A percentile compares a stretch with the other conserved stretches of the same genome.
phyloP scores from a whole-genome alignment of 2,888 invertebrate genomes.

The Scaptomyza caliginosa region DNA sequence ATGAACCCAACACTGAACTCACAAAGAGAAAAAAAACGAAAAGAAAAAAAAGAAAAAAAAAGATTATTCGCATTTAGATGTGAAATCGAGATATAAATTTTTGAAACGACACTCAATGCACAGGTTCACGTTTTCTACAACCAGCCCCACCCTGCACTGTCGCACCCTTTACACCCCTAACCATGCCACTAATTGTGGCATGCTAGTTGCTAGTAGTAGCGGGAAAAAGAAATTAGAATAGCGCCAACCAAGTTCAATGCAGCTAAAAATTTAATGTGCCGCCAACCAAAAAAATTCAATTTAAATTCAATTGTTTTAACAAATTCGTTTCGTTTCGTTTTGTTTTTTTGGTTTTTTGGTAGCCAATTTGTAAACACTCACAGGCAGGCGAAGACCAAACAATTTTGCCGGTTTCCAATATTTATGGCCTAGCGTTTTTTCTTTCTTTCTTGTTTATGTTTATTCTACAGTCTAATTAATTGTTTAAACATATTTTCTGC shows the following conservation, averaged over 20 bases:
- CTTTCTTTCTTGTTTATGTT: conserved; percentile 56
- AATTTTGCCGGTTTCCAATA: conserved; percentile 28
- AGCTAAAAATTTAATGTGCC: conserved; percentile 58
- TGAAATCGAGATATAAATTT: conserved; percentile 80
- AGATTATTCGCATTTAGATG: conserved; percentile 80
- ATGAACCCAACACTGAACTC: conserved; percentile 57
- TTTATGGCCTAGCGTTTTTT: conserved; percentile 29
- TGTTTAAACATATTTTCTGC: conserved; percentile 66
- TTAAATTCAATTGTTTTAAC: conserved; percentile 46
- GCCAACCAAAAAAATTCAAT: conserved; percentile 17
- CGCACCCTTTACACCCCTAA: not conserved
- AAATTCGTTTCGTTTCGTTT: conserved; percentile 29
- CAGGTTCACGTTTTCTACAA: conserved; percentile 29
- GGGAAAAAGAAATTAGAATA: not conserved
- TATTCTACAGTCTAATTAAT: conserved; percentile 67
- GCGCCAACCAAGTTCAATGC: conserved; percentile 45
- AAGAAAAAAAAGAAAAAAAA: conserved; percentile 24
- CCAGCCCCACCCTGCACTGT: not conserved
- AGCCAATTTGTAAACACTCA: conserved; percentile 69
- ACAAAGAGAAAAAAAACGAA: conserved; percentile 2
- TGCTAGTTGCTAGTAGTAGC: conserved; percentile 23
- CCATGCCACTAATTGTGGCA: conserved; percentile 37
- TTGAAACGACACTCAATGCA: conserved; percentile 68
- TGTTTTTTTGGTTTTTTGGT: conserved; percentile 14
- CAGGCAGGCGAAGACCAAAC: conserved; percentile 63